Base-by-base conservation (phyloP, 1,140 invertebrate genomes). In the Idris sp. region DNA sequence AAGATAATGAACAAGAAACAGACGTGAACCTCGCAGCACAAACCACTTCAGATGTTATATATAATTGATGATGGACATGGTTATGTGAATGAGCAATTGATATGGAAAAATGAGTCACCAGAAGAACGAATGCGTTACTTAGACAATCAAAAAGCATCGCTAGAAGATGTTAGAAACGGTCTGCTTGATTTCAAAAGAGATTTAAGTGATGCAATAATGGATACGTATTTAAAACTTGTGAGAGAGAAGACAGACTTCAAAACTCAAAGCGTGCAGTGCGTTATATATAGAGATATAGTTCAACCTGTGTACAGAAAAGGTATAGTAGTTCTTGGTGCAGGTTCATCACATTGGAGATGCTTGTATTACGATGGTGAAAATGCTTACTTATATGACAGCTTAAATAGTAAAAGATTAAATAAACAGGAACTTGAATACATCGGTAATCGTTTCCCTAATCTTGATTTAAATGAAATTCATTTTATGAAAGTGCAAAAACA, bases 161-260 rank as follows among this genome's bases (percentile, higher is more conserved):
- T 59, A 6, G 14, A 44, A 18, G 0, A 6, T 3, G n/a, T 59
- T 11, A 31, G 8, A 26, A 0, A 6, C 2, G 14, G 13, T 10
- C 9, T 35, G 8, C 9, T 59, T 6, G 2, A 33, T 15, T 10
- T 14, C 0, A 9, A 44, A 2, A 43, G n/a, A n/a, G 8, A 26
- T 2, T 1, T 59, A 4, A 46, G 25, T 7, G 54, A 44, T 28
- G 28, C 30, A 6, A 1, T 8, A 9, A 4, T 59, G 8, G 54
- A 59, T 8, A 46, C 54, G 3, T 59, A 46, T 36, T 19, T 59
- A 9, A 44, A 46, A 28, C 2, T 59, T 4, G 6, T 59, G 1
- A 30, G 41, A 28, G 31, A 36, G 11, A 59, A 28, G 3, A 26
- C 40, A 1, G 15, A 19, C 7, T 44, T 35, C n/a, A 6, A 15